Base-by-base conservation (phyloP, 2,888 invertebrate genomes). In the Caenorhabditis doughertyi region DNA sequence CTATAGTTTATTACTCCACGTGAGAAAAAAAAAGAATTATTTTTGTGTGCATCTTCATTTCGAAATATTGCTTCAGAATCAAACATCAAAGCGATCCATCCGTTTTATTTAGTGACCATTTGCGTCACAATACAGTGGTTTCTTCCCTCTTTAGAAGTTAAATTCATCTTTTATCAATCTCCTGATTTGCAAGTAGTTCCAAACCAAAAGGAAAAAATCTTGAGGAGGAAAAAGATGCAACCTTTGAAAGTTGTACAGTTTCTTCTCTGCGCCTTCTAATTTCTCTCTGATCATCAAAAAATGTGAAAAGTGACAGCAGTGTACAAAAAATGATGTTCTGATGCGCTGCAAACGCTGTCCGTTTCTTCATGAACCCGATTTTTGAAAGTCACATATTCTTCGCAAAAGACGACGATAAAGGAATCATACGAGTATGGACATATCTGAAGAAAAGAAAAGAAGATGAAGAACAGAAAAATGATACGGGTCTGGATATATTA, bases 91-190 rank as follows among this genome's bases (percentile, higher is more conserved):
- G 21, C 23, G 51, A 71, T 55, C 49, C 29, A 25, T 42, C 55
- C 56, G 35, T 67, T 56, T n/a, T 51, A 47, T 39, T 60, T 42
- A 76, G 47, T 60, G 76, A 76, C 53, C 67, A 76, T 42, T 9
- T 76, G 53, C 68, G 76, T 77, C 68, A 68, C 65, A 16, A 32
- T 2, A 25, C 11, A n/a, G 2, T 51, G 51, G 21, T 76, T 65
- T 74, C 65, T 64, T 49, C 53, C 67, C 58, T 74, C 65, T 64
- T 58, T 39, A 64, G 32, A 53, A 74, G 23, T 72, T 62, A 25
- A 42, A 29, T 27, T 8, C 16, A 49, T 60, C 49, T 56, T 23
- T 11, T 27, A 58, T 35, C 39, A 13, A 8, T 47, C 23, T 39
- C n/a, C 32, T 13, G 2, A 7, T 56, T 29, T 35, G 18, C 18